Evolutionary conservation across 2,888 invertebrate species (phyloP).

Genomic region (Aspidiotus destructor): DNA sequence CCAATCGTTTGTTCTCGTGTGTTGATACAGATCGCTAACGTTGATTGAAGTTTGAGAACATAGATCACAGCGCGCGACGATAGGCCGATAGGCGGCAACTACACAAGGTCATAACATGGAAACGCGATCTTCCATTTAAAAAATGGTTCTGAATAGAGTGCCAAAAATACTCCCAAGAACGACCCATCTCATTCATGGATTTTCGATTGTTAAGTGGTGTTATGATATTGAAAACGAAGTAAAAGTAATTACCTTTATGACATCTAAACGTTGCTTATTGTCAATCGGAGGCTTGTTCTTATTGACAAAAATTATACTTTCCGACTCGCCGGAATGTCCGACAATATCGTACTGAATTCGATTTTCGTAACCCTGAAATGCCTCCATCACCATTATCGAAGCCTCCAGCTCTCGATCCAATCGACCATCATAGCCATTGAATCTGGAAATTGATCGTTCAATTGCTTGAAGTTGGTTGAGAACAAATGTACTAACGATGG

Average conservation of each 20-base stretch:
- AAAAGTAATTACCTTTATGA: conserved; percentile 52
- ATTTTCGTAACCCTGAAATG: conserved; percentile 76
- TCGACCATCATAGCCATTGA: conserved; percentile 89
- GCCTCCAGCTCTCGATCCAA: conserved; percentile 85
- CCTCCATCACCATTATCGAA: conserved; percentile 80
- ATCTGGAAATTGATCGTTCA: conserved; percentile 46
- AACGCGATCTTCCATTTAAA: no score
- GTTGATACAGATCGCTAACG: no score
- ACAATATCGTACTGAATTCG: conserved; percentile 85
- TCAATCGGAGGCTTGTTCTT: conserved; percentile 66
- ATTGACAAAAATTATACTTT: conserved; percentile 59
- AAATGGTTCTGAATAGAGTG: no score
- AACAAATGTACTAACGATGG: background rate
- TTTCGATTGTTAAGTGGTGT: no score
- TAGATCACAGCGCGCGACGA: no score
- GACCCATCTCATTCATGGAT: no score
- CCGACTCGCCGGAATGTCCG: conserved; percentile 88
- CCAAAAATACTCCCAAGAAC: no score
- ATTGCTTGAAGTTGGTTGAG: background rate
- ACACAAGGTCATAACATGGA: no score
- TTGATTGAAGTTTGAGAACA: no score
- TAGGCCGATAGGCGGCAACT: no score
- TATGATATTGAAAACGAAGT: no score
- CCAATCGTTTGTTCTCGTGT: no score
- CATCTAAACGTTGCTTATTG: conserved; percentile 75